Evolutionary conservation across 2,113 vertebrate genomes (phyloP).

Genomic region (Petrocephalus microphthalmus): DNA sequence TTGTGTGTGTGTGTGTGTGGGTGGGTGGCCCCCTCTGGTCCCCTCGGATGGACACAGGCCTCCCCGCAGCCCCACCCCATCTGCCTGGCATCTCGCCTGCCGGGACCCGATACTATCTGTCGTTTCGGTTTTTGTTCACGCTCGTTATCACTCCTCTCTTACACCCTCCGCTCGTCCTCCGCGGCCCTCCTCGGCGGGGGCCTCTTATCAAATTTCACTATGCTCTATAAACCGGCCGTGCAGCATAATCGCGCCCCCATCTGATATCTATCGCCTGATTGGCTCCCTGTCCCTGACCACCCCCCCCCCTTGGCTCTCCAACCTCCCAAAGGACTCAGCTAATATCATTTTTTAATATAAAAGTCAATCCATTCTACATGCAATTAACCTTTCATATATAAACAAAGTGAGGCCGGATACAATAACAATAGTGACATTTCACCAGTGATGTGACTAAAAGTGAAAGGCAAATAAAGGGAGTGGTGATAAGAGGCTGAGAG

Average conservation of each 20-base stretch:
- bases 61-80: background rate
- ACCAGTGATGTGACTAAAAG: background rate
- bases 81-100: background rate
- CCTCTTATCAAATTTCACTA: conserved; percentile 10
- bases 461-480: background rate
- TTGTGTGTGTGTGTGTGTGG: background rate
- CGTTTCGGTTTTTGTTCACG: background rate
- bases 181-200: background rate
- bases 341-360: background rate
- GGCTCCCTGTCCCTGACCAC: background rate
- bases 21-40: background rate
- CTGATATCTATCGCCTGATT: background rate
- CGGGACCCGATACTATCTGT: background rate
- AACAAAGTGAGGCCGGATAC: background rate
- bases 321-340: background rate
- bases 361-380: background rate
- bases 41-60: background rate
- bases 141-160: conserved; percentile 1
- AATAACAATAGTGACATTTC: background rate
- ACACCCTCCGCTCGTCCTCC: background rate
- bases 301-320: too few species aligned
- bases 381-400: background rate
- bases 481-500: background rate
- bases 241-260: background rate
- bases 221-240: background rate